These are phyloP conservation scores for Chaetogeoica ovagalla DNA, from an alignment of 2,888 invertebrate species.

Conservation along the genomic window DNA sequence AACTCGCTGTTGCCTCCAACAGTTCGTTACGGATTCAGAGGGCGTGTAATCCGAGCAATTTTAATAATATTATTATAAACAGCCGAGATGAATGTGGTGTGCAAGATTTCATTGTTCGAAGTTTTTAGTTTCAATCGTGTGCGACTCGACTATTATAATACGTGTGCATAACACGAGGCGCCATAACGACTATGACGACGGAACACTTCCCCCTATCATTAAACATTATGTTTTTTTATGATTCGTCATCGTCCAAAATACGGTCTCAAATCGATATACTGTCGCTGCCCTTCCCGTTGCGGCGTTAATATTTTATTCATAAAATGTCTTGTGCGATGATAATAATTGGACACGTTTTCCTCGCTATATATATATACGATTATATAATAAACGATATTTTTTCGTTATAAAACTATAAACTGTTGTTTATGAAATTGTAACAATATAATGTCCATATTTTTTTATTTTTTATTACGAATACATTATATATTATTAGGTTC, in stretches of 20 bases:
- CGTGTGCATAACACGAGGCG: constrained; percentile 6
- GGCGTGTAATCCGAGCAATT: too few species aligned
- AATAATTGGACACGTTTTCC: too few species aligned
- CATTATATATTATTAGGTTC: too few species aligned
- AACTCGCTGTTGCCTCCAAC: too few species aligned
- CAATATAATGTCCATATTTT: too few species aligned
- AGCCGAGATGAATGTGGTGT: neutral
- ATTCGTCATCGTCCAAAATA: constrained; percentile 18
- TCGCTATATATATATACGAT: too few species aligned
- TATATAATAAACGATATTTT: neutral
- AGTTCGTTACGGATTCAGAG: too few species aligned
- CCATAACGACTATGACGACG: constrained; percentile 23
- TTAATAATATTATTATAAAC: neutral
- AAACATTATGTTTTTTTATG: constrained; percentile 13
- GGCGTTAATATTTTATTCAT: neutral
- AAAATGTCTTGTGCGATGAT: neutral
- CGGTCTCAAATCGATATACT: constrained; percentile 16
- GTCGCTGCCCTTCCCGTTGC: neutral
- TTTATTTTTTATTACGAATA: too few species aligned
- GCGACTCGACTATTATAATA: neutral
- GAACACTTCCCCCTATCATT: constrained; percentile 21
- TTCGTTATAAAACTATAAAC: too few species aligned
- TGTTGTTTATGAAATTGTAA: too few species aligned
- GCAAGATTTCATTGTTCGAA: constrained; percentile 16
- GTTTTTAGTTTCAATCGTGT: neutral